phyloP scores from a whole-genome alignment of 2,797 vertebrate genomes.

The Scarus forsteni region DNA sequence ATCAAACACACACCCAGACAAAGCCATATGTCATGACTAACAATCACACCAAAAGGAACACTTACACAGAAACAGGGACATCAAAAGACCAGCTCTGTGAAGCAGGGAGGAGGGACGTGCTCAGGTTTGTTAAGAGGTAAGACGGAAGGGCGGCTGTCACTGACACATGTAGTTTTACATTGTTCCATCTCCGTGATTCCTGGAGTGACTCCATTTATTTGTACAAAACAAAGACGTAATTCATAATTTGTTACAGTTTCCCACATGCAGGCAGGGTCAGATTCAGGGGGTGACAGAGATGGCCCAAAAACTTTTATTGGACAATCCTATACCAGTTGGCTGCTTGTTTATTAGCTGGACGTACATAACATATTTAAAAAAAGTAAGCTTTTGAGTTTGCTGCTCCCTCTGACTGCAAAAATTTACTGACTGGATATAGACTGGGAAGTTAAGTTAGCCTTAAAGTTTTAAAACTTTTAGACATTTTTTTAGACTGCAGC shows the following conservation, averaged over 20 bases:
- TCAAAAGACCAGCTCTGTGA: constrained; percentile 59
- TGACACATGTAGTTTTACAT: constrained; percentile 54
- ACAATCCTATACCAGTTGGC: no score
- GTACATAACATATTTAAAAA: no score
- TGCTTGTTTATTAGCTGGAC: no score
- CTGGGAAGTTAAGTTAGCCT: no score
- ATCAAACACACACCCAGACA: constrained; percentile 74
- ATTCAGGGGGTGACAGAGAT: neutral
- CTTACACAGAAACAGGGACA: constrained; percentile 47
- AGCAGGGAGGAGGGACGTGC: constrained; percentile 51
- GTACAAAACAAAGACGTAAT: constrained; percentile 32
- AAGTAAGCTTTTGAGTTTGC: no score
- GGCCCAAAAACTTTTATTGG: neutral
- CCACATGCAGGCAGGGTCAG: no score
- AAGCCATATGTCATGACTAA: constrained; percentile 66
- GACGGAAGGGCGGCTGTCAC: constrained; percentile 56
- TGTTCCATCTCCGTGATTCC: constrained; percentile 40
- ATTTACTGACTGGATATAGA: no score
- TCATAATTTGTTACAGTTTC: constrained; percentile 16
- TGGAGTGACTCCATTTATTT: constrained; percentile 16
- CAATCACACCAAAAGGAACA: constrained; percentile 34
- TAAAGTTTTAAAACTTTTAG: no score
- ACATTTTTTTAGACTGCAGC: no score
- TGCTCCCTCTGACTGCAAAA: no score
- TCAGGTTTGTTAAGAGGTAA: constrained; percentile 60